These are phyloP conservation scores for Cryptops parisi DNA, from an alignment of 2,888 invertebrate genomes.

Conservation along the genomic window DNA sequence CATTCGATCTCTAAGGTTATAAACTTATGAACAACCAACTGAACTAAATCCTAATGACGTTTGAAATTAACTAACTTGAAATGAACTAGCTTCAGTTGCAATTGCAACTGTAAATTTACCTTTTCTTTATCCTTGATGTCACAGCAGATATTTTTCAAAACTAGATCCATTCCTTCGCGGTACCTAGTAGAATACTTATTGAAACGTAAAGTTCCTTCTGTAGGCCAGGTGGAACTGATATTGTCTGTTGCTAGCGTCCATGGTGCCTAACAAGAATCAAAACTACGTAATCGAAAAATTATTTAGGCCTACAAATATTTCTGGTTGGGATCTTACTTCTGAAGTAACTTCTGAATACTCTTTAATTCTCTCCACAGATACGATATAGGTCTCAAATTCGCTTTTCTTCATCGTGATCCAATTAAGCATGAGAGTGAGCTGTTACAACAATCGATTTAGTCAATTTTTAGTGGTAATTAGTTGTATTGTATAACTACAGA, in stretches of 20 bases:
- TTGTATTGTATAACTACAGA: not conserved
- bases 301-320: not conserved
- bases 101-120: not conserved
- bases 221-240: constrained; percentile 27
- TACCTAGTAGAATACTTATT: constrained; percentile 24
- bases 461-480: not conserved
- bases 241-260: not conserved
- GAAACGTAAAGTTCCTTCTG: constrained; percentile 26
- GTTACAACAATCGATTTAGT: constrained; percentile 9
- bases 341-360: constrained; percentile 60
- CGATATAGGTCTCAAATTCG: constrained; percentile 41
- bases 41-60: too few relatives aligned
- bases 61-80: too few relatives aligned
- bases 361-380: constrained; percentile 39
- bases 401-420: constrained; percentile 40
- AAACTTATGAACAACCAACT: too few relatives aligned
- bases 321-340: constrained; percentile 26
- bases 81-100: too few relatives aligned
- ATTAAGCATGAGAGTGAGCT: constrained; percentile 37
- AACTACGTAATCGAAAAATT: too few relatives aligned
- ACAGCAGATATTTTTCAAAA: constrained; percentile 24
- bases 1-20: too few relatives aligned
- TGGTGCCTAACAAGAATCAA: constrained; percentile 1
- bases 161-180: constrained; percentile 25
- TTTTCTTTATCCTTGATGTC: constrained; percentile 22